Evolutionary conservation across 2,888 invertebrate species (phyloP).

Genomic region (Eupeodes latifasciatus): DNA sequence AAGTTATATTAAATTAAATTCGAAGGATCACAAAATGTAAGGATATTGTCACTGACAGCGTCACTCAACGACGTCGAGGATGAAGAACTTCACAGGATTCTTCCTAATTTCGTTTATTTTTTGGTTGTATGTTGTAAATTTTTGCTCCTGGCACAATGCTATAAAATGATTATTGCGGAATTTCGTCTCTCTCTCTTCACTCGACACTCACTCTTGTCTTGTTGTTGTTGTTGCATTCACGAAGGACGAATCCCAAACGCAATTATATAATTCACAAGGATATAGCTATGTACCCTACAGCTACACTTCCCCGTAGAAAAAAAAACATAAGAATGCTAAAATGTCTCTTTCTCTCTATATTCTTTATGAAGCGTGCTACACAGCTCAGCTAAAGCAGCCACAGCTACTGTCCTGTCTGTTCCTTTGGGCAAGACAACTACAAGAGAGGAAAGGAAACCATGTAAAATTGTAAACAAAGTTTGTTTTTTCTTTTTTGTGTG

Average conservation of each 20-base stretch:
- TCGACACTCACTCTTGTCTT: background rate
- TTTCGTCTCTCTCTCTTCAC: slow-evolving; percentile 36
- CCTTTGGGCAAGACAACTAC: slow-evolving; percentile 4
- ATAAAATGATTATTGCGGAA: slow-evolving; percentile 55
- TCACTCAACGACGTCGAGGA: slow-evolving; percentile 20
- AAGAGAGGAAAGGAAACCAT: slow-evolving; percentile 22
- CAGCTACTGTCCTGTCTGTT: slow-evolving; percentile 13
- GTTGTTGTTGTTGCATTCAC: slow-evolving; percentile 36
- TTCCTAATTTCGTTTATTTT: slow-evolving; percentile 21
- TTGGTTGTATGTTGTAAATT: background rate
- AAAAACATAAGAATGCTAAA: background rate
- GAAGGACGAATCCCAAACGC: slow-evolving; percentile 64
- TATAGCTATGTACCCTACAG: background rate
- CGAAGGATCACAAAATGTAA: slow-evolving; percentile 32
- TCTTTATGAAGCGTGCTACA: slow-evolving; percentile 58
- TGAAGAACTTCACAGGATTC: slow-evolving; percentile 46
- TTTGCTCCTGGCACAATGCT: slow-evolving; percentile 40
- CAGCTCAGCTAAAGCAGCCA: background rate
- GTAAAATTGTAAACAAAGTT: slow-evolving; percentile 70
- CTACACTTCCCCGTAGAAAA: slow-evolving; percentile 3
- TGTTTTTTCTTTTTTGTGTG: slow-evolving; percentile 17
- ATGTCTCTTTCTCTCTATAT: slow-evolving; percentile 36
- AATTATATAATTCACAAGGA: slow-evolving; percentile 71
- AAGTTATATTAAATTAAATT: slow-evolving; percentile 25
- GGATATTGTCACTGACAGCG: slow-evolving; percentile 59